Percentiles rank a stretch among this genome's conserved stretches.
Evolutionary conservation across 2,113 vertebrate species (phyloP).

Genomic region (Helogale parvula): DNA sequence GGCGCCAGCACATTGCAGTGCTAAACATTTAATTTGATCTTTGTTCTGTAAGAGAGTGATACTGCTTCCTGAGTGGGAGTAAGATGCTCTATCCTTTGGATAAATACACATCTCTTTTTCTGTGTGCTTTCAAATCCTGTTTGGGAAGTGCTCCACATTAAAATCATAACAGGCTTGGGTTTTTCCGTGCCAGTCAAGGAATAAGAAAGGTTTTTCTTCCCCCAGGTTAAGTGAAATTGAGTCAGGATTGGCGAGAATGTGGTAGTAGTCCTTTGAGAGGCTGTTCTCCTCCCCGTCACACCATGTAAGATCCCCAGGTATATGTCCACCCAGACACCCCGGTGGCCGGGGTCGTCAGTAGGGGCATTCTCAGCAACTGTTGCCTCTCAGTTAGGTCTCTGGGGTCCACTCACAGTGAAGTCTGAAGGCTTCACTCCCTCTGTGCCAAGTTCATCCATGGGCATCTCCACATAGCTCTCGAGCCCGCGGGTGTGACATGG

Average conservation of each 20-base stretch:
- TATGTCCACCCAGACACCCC: not conserved
- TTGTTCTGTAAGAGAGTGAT: slow-evolving; percentile 80
- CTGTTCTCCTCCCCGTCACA: not conserved
- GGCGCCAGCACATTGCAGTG: slow-evolving; percentile 40
- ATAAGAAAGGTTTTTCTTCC: not conserved
- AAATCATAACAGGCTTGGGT: slow-evolving; percentile 24
- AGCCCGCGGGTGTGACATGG: not conserved
- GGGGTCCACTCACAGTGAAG: not conserved
- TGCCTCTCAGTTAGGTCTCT: not conserved
- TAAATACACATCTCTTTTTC: slow-evolving; percentile 72
- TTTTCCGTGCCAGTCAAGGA: slow-evolving; percentile 11
- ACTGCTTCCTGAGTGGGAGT: slow-evolving; percentile 50
- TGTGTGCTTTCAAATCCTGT: slow-evolving; percentile 62
- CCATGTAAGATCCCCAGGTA: not conserved
- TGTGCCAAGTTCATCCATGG: not conserved
- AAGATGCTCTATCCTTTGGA: slow-evolving; percentile 48
- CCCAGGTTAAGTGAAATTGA: slow-evolving; percentile 18
- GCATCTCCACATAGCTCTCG: not conserved
- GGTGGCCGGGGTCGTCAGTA: rapidly evolving
- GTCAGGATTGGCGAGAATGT: not conserved
- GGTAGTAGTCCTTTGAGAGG: not conserved
- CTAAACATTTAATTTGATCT: slow-evolving; percentile 84
- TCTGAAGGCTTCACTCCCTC: not conserved
- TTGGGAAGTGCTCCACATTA: slow-evolving; percentile 34
- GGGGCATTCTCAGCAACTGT: not conserved